These are phyloP conservation scores for Morone saxatilis DNA, from an alignment of 2,113 vertebrate genomes.

Conservation along the genomic window DNA sequence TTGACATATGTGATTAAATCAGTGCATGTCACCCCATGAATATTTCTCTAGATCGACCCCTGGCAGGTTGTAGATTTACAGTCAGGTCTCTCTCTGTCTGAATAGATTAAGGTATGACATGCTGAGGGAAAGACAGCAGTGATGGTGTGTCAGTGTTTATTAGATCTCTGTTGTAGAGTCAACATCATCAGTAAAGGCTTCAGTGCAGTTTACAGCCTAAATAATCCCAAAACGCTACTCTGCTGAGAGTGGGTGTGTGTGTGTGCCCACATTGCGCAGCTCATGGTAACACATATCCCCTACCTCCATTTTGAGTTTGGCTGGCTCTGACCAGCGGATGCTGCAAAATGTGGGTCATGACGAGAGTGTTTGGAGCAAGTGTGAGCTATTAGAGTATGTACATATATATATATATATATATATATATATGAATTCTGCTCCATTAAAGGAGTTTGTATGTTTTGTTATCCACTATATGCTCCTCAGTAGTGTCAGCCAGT, in stretches of 20 bases:
- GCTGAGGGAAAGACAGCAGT: too few species aligned
- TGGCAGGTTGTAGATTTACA: slow-evolving; percentile 10
- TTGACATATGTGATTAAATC: too few species aligned
- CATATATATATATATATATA: too few species aligned
- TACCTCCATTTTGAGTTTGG: slow-evolving; percentile 74
- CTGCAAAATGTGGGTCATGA: slow-evolving; percentile 63
- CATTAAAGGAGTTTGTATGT: too few species aligned
- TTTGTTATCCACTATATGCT: too few species aligned
- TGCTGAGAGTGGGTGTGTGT: slow-evolving; percentile 13
- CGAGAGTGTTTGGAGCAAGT: not conserved
- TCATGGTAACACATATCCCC: slow-evolving; percentile 21
- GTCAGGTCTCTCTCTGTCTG: not conserved
- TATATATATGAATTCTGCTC: too few species aligned
- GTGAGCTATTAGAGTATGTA: too few species aligned
- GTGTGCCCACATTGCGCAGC: not conserved
- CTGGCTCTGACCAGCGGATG: slow-evolving; percentile 34
- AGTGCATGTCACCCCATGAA: too few species aligned
- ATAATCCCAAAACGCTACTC: slow-evolving; percentile 13
- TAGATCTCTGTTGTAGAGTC: not conserved
- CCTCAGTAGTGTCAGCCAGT: not conserved
- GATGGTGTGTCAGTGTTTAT: not conserved
- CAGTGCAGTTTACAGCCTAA: not conserved
- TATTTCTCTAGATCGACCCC: too few species aligned
- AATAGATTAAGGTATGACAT: not conserved
- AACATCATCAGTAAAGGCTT: slow-evolving; percentile 1